A percentile compares a stretch with the other conserved stretches of the same genome.
These are phyloP conservation scores for Sinocyclocheilus anophthalmus DNA, from an alignment of 2,113 vertebrate genomes.

Conservation along the genomic window DNA sequence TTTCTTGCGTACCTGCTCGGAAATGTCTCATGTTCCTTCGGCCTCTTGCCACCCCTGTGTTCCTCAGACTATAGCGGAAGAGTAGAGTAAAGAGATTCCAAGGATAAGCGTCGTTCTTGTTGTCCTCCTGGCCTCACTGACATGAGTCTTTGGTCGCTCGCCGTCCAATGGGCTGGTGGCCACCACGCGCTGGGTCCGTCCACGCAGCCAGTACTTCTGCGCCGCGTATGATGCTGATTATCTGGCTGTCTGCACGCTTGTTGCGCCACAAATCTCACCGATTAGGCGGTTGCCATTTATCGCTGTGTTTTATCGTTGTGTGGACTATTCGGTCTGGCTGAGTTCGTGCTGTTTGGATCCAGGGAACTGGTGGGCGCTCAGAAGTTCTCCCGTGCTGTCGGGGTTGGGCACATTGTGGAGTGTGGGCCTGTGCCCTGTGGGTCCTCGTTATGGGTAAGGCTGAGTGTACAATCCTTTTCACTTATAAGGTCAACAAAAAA, in stretches of 20 bases:
- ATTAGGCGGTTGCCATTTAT: slow-evolving; percentile 86
- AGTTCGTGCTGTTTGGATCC: slow-evolving; percentile 88
- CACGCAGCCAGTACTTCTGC: slow-evolving; percentile 92
- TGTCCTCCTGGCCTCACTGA: slow-evolving; percentile 93
- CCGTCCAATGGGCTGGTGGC: slow-evolving; percentile 97
- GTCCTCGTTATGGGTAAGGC: slow-evolving; percentile 87
- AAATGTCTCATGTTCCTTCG: slow-evolving; percentile 95
- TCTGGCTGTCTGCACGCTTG: slow-evolving; percentile 89
- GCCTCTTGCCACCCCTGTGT: slow-evolving; percentile 94
- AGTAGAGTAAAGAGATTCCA: slow-evolving; percentile 87
- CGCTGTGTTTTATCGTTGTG: slow-evolving; percentile 92
- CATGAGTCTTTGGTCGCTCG: slow-evolving; percentile 96
- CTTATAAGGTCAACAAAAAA: not conserved
- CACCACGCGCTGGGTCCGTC: slow-evolving; percentile 91
- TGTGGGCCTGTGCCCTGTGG: slow-evolving; percentile 92
- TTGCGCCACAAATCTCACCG: slow-evolving; percentile 81
- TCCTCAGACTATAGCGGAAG: slow-evolving; percentile 92
- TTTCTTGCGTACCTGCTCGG: slow-evolving; percentile 95
- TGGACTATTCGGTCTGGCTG: slow-evolving; percentile 96
- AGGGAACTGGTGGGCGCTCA: slow-evolving; percentile 95
- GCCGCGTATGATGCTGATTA: slow-evolving; percentile 84
- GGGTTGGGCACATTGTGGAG: slow-evolving; percentile 97
- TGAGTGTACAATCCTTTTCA: not conserved
- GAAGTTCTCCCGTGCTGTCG: slow-evolving; percentile 93
- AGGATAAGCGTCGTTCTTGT: slow-evolving; percentile 89